Base-by-base conservation (phyloP, 2,888 invertebrate species). In the Dimorphilus gyrociliatus region DNA sequence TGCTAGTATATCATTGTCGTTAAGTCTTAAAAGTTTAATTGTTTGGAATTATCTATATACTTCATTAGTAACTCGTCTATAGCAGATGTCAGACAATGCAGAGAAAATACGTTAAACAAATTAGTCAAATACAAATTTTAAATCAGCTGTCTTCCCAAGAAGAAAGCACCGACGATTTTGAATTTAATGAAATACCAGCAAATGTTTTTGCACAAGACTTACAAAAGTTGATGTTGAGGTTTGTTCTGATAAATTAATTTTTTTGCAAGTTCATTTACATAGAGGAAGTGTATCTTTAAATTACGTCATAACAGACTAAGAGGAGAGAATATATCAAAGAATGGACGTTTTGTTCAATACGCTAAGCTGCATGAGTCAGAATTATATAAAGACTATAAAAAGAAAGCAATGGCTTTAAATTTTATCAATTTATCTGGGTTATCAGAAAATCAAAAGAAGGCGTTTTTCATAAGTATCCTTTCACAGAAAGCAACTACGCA, bases 401-500 rank as follows among this genome's bases (percentile, higher is more conserved):
- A 37, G 12, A 29, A 41, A 25, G 45, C 48, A 1, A 29, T 35
- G 14, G 36, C 38, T 16, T 39, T 56, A 15, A 39, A 46, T 23
- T 31, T 35, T 25, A 41, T 50, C 4, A 32, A 44, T 17, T 35
- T 55, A 6, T 44, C 41, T 3, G 32, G 35, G 4, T 32, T 48
- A 23, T 33, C 40, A 12, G 51, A 50, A 23, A 36, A 42, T 8
- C 48, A 55, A 32, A 48, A 45, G 16, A 55, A 51, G 37, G 55
- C 50, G 7, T 55, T 57, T 40, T 55, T 55, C 38, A 52, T 57
- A 16, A 57, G 55, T 57, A 57, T 55, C 56, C 52, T 53, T 51
- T 32, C 16, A 12, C n/a, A 17, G 14, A 7, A 7, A 6, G 7
- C 13, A 8, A 12, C 12, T 14, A 7, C 14, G 14, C n/a, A 13